Evolutionary conservation across 1,140 invertebrate species (phyloP).

Genomic region (Daktulosphaira vitifoliae): DNA sequence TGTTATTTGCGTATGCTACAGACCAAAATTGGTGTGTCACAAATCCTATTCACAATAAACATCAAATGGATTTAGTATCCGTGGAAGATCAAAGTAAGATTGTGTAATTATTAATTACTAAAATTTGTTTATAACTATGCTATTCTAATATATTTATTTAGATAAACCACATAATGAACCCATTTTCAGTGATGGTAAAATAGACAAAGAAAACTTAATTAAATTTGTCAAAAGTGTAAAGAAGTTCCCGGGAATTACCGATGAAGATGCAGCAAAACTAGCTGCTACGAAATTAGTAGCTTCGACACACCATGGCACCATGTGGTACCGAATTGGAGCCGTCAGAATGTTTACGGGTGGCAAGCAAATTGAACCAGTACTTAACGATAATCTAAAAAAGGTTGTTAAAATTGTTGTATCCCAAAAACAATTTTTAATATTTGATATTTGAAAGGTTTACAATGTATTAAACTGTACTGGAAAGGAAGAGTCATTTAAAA

Average conservation of each 20-base stretch:
- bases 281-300: conserved; percentile 51
- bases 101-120: neutral
- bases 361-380: conserved; percentile 43
- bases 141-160: neutral
- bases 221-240: conserved; percentile 51
- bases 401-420: too few relatives aligned
- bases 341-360: conserved; percentile 50
- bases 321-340: conserved; percentile 57
- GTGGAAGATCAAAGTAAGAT: conserved; percentile 36
- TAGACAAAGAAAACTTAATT: conserved; percentile 47
- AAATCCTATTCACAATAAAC: conserved; percentile 35
- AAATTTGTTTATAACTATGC: neutral
- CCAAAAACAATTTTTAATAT: too few relatives aligned
- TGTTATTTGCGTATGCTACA: conserved; percentile 49
- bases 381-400: conserved; percentile 39
- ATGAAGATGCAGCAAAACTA: conserved; percentile 52
- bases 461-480: conserved; percentile 45
- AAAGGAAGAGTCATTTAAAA: conserved; percentile 44
- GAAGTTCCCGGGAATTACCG: conserved; percentile 49
- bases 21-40: conserved; percentile 45
- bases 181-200: conserved; percentile 42
- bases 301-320: conserved; percentile 47
- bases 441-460: conserved; percentile 44
- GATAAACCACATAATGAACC: neutral
- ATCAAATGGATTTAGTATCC: conserved; percentile 46